Conservation (phyloP, 1,140 invertebrate genomes). For the Drosophila nigrodunni region DNA sequence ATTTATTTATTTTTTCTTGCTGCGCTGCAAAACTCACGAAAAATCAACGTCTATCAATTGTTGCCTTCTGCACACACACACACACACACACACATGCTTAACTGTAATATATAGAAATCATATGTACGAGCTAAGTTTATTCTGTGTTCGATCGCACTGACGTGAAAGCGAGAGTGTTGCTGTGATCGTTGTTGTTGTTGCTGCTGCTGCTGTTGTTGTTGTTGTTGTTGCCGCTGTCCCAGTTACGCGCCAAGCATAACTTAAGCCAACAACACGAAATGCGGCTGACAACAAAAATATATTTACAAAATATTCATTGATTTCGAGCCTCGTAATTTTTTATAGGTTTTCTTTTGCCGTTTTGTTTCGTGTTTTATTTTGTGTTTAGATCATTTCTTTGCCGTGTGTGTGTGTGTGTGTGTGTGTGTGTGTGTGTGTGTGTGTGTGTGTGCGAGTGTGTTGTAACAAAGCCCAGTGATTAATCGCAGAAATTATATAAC, state of each 20-base stretch:
- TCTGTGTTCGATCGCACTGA: conserved; percentile 67
- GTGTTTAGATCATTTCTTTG: conserved; percentile 57
- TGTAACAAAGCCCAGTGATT: conserved; percentile 47
- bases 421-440: background rate
- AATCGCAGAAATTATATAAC: conserved; percentile 52
- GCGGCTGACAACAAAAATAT: conserved; percentile 32
- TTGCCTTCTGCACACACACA: conserved; percentile 5
- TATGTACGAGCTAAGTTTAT: conserved; percentile 47
- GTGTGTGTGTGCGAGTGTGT: background rate
- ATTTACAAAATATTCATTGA: conserved; percentile 77
- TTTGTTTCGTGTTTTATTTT: conserved; percentile 21
- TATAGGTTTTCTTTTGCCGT: conserved; percentile 11
- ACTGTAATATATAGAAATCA: conserved; percentile 12
- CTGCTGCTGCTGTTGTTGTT: conserved; percentile 45
- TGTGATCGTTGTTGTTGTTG: conserved; percentile 34
- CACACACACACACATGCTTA: background rate
- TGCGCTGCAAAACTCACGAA: conserved; percentile 11
- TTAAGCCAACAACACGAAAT: conserved; percentile 33
- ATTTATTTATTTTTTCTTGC: conserved; percentile 14
- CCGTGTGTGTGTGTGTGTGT: background rate
- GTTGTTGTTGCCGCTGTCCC: conserved; percentile 43
- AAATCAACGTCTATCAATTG: conserved; percentile 19
- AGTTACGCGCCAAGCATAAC: conserved; percentile 62
- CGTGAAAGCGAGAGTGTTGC: conserved; percentile 76
- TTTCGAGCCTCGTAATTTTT: conserved; percentile 56